Evolutionary conservation across 2,888 invertebrate genomes (phyloP).

Genomic region (Ichneumon xanthorius): DNA sequence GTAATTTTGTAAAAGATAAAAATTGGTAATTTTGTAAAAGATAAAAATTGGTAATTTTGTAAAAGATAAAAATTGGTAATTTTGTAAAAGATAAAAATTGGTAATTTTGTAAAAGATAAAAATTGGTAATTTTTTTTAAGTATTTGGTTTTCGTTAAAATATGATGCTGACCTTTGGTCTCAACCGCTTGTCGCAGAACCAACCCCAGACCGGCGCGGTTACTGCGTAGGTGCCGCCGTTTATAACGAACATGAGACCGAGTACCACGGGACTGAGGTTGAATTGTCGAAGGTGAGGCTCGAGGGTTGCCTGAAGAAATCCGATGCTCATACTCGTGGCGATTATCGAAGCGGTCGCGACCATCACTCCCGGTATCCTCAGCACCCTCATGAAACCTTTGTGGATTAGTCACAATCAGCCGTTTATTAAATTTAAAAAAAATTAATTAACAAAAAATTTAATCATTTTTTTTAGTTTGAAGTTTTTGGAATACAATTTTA

Average conservation of each 20-base stretch:
- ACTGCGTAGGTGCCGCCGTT: slow-evolving; percentile 93
- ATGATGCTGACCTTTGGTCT: slow-evolving; percentile 87
- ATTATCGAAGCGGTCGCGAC: slow-evolving; percentile 90
- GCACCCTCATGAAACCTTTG: slow-evolving; percentile 88
- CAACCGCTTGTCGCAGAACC: slow-evolving; percentile 90
- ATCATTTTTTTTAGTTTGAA: too few species aligned
- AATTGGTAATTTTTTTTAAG: too few species aligned
- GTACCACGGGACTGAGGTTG: slow-evolving; percentile 88
- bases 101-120: too few species aligned
- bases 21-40: too few species aligned
- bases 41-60: too few species aligned
- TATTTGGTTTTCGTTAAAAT: not conserved
- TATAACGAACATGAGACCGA: slow-evolving; percentile 94
- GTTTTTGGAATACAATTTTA: too few species aligned
- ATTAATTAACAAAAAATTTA: too few species aligned
- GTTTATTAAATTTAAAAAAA: not conserved
- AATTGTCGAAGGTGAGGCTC: slow-evolving; percentile 94
- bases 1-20: too few species aligned
- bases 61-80: too few species aligned
- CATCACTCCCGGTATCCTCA: slow-evolving; percentile 91
- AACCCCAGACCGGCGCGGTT: slow-evolving; percentile 93
- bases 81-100: too few species aligned
- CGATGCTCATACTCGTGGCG: slow-evolving; percentile 92
- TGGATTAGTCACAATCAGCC: not conserved
- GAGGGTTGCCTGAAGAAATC: slow-evolving; percentile 95